Evolutionary conservation across 2,113 vertebrate species (phyloP).

Genomic region (Poeciliopsis occidentalis): DNA sequence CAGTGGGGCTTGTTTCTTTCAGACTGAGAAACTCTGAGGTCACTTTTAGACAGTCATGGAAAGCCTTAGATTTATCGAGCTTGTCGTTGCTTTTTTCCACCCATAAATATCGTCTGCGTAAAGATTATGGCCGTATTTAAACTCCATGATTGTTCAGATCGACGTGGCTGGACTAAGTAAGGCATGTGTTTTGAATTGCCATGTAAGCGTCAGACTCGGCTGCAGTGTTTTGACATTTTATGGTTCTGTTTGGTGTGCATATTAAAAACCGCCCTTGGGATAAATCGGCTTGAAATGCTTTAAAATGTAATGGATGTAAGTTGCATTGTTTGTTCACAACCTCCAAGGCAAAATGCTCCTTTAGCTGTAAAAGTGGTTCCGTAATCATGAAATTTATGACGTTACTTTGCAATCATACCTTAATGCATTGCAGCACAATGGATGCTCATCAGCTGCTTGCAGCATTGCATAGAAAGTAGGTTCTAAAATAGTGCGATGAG

Average conservation of each 20-base stretch:
- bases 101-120: constrained; percentile 15
- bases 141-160: neutral
- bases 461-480: neutral
- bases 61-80: neutral
- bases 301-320: neutral
- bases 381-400: neutral
- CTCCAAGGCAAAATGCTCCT: constrained; percentile 37
- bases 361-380: neutral
- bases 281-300: neutral
- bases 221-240: neutral
- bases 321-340: constrained; percentile 10
- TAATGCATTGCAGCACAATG: neutral
- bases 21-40: neutral
- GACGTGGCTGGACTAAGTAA: neutral
- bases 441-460: neutral
- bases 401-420: neutral
- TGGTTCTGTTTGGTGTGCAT: too few species aligned
- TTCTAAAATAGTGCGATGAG: neutral
- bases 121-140: neutral
- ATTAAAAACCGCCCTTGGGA: neutral
- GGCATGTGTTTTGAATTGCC: constrained; percentile 7
- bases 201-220: neutral
- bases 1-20: constrained; percentile 10
- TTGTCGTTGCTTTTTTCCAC: neutral
- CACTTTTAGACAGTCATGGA: constrained; percentile 3